Percentiles rank a stretch among this genome's conserved stretches.
Evolutionary conservation across 2,797 vertebrate species (phyloP).

Genomic region (Peromyscus attwateri): DNA sequence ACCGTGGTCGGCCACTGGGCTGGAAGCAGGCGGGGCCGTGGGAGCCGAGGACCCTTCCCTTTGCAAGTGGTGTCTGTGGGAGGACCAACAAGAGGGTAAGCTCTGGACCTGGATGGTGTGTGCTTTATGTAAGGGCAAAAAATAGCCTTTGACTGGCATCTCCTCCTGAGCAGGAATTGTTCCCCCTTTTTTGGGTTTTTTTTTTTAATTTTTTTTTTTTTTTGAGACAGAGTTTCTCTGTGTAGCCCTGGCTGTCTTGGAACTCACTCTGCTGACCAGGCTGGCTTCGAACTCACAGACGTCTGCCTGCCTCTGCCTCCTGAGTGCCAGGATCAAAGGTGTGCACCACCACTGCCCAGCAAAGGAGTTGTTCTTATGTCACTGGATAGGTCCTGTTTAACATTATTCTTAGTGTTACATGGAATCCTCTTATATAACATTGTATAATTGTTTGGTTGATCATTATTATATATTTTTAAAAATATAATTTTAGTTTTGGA

Average conservation of each 20-base stretch:
- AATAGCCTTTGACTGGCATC: neutral
- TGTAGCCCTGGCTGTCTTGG: neutral
- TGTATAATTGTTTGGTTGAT: slow-evolving; percentile 10
- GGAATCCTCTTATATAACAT: neutral
- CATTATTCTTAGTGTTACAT: neutral
- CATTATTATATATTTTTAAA: slow-evolving; percentile 41
- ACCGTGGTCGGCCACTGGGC: slow-evolving; percentile 98
- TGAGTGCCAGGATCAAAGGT: neutral
- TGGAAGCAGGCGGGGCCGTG: slow-evolving; percentile 93
- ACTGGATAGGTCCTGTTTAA: neutral
- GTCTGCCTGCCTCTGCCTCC: neutral
- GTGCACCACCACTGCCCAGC: neutral
- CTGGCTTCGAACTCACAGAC: neutral
- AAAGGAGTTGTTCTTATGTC: neutral
- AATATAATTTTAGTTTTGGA: slow-evolving; percentile 42
- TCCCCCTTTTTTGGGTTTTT: neutral
- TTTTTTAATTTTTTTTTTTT: too few relatives aligned
- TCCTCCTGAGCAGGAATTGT: neutral
- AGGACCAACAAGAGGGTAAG: slow-evolving; percentile 94
- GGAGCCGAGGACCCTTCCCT: slow-evolving; percentile 93
- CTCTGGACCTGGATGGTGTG: neutral
- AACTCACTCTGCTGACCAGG: neutral
- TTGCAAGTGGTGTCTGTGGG: slow-evolving; percentile 97
- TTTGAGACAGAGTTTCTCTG: neutral
- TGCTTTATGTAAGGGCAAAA: neutral